Evolutionary conservation across 2,797 vertebrate genomes (phyloP), one percentile per base, ranked within the genome.

Genomic region (Momotus momota): DNA sequence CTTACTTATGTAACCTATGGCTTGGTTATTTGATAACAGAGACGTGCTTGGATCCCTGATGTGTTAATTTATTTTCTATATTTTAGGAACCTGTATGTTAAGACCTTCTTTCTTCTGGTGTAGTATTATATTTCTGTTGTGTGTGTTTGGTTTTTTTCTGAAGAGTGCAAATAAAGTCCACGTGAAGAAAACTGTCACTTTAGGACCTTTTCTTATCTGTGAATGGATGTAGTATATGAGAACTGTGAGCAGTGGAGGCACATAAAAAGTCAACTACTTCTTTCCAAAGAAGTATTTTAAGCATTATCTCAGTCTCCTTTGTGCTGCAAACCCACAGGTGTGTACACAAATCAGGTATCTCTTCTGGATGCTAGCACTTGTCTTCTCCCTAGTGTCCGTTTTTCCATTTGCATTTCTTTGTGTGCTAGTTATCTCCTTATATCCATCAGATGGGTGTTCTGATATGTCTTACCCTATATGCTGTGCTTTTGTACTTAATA

Each of bases 391-490:
- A 2, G 4, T n/a, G 29, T 57, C 10, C 1, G 0, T 69, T 86
- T 81, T 81, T 12, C 14, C 8, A 3, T 83, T 61, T 71, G 11
- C 71, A 22, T 86, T 66, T 72, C 9, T 58, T 40, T 46, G 14
- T 72, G 26, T 8, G 5, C 51, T 43, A 41, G 26, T 72, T 81
- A 23, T n/a, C 26, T 90, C 43, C 6, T 79, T 78, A 5, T 1
- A 8, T 72, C n/a, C 17, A 33, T 33, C 19, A 17, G 29, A 75
- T 7, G 61, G 35, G 71, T 75, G 13, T 64, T 77, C 25, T 61
- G 20, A 58, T 67, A 25, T 25, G 25, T 54, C 0, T 0, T 23
- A 7, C 48, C 31, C 22, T 65, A 10, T 1, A 0, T 82, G 2
- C 2, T 29, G 26, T 74, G 61, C 10, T 85, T 71, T 71, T 45